Conservation (phyloP, 2,113 vertebrate genomes). For the Copsychus sechellarum region DNA sequence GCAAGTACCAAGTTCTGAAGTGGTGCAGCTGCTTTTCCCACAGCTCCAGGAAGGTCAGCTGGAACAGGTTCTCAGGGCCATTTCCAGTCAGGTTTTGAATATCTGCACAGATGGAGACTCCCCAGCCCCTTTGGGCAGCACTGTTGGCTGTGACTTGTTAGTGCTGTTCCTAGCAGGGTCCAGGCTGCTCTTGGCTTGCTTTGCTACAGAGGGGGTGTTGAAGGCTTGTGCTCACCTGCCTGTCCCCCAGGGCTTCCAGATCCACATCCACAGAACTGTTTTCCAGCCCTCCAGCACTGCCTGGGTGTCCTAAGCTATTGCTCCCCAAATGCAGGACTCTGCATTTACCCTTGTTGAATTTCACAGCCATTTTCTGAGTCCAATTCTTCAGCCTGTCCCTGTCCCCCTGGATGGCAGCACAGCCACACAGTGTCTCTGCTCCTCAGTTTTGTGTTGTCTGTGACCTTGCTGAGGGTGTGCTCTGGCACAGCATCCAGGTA, state of each 20-base stretch:
- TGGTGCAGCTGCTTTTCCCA: background rate
- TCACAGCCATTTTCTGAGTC: background rate
- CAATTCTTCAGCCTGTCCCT: background rate
- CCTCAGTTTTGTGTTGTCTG: background rate
- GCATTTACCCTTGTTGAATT: background rate
- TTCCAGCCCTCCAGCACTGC: background rate
- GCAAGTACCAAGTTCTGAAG: background rate
- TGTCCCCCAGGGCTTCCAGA: background rate
- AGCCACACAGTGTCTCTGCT: background rate
- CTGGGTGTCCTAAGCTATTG: background rate
- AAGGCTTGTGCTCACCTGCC: background rate
- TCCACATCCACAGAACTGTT: background rate
- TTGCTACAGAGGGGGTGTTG: fast-evolving
- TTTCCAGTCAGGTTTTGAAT: background rate
- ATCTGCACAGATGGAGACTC: background rate
- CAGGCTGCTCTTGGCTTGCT: background rate
- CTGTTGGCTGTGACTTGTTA: background rate
- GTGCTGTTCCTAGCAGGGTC: fast-evolving
- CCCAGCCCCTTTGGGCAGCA: background rate
- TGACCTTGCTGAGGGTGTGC: background rate
- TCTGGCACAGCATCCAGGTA: background rate
- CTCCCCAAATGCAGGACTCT: background rate
- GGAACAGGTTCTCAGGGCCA: background rate
- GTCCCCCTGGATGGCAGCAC: background rate
- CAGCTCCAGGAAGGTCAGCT: background rate